A percentile compares a stretch with the other conserved stretches of the same genome.
Conservation (phyloP, 2,113 vertebrate genomes). For the Irena cyanogastra region DNA sequence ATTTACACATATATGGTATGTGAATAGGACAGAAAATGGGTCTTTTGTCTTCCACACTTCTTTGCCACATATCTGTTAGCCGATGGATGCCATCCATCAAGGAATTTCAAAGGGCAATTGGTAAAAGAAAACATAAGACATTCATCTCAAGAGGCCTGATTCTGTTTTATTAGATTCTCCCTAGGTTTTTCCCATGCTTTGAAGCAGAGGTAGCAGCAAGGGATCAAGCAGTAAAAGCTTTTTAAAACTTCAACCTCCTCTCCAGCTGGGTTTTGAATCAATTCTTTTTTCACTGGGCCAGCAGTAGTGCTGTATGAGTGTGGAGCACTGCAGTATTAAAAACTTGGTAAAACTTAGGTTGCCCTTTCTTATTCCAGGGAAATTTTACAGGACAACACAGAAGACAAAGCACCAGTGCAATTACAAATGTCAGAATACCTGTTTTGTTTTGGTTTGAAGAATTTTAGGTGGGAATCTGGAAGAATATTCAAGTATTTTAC, state of each 20-base stretch:
- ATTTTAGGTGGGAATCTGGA: not conserved
- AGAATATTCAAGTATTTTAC: not conserved
- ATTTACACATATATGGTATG: not conserved
- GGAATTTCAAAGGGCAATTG: constrained; percentile 22
- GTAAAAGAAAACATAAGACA: constrained; percentile 2
- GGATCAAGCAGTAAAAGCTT: constrained; percentile 38
- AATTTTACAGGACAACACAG: not conserved
- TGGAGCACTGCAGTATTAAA: not conserved
- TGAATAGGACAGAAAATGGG: not conserved
- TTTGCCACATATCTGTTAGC: not conserved
- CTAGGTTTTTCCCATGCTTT: constrained; percentile 16
- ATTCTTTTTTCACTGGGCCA: not conserved
- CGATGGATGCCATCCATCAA: not conserved
- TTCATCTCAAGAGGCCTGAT: not conserved
- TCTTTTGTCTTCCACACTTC: not conserved
- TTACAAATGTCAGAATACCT: not conserved
- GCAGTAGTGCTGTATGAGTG: not conserved
- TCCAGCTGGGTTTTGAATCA: constrained; percentile 26
- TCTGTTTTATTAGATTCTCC: constrained; percentile 22
- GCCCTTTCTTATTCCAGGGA: not conserved
- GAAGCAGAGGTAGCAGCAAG: constrained; percentile 15
- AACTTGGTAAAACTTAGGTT: not conserved
- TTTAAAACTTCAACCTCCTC: constrained; percentile 1
- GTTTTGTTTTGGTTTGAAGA: not conserved
- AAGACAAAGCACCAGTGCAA: not conserved